Conservation (phyloP, 1,140 invertebrate species). For the Drosophila dunni region DNA sequence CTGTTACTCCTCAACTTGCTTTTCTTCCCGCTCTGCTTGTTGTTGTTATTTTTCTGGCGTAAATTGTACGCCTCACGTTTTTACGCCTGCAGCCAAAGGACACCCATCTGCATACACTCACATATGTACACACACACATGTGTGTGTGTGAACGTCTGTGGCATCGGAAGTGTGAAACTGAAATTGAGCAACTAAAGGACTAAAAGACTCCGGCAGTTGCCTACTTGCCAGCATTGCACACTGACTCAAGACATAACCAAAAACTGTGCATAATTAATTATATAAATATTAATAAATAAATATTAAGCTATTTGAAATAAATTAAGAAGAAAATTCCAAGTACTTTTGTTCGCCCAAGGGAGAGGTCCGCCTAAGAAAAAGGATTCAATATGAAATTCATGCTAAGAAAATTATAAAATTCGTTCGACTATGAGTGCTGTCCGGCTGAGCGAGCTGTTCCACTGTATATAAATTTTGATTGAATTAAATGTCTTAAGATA, state of each 20-base stretch:
- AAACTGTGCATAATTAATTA: neutral
- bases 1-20: slow-evolving; percentile 29
- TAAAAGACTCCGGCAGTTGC: slow-evolving; percentile 72
- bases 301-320: too few species aligned
- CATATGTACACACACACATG: slow-evolving; percentile 36
- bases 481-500: too few species aligned
- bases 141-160: slow-evolving; percentile 45
- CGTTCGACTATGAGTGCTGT: too few species aligned
- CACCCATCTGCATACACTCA: slow-evolving; percentile 62
- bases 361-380: too few species aligned
- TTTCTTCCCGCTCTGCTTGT: neutral
- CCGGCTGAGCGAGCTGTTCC: too few species aligned
- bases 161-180: slow-evolving; percentile 82
- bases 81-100: slow-evolving; percentile 73
- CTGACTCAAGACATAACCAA: slow-evolving; percentile 2
- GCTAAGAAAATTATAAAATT: too few species aligned
- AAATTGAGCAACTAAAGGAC: slow-evolving; percentile 84
- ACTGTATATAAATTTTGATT: neutral
- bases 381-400: too few species aligned
- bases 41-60: slow-evolving; percentile 64
- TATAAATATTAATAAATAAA: neutral
- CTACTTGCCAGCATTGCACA: slow-evolving; percentile 67
- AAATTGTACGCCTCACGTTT: slow-evolving; percentile 82
- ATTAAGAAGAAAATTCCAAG: neutral
- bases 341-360: too few species aligned